Conservation (phyloP, 2,888 invertebrate genomes). For the Zeuzera pyrina region DNA sequence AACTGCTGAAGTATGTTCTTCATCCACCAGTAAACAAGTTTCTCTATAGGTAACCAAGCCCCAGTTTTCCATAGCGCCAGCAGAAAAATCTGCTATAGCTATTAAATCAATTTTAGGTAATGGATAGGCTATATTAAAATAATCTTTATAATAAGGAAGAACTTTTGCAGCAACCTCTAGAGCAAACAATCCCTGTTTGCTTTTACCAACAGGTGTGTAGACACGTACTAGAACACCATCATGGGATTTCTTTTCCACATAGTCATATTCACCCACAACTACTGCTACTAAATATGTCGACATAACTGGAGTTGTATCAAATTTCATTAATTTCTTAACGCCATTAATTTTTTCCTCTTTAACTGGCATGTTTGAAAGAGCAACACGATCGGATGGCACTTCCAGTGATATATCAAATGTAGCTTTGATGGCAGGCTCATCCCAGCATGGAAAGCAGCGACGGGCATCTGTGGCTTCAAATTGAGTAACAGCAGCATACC, state of each 20-base stretch:
- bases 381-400: slow-evolving; percentile 86
- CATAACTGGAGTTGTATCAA: slow-evolving; percentile 92
- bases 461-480: slow-evolving; percentile 94
- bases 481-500: slow-evolving; percentile 91
- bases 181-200: slow-evolving; percentile 93
- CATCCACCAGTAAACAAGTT: slow-evolving; percentile 91
- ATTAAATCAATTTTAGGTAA: slow-evolving; percentile 97
- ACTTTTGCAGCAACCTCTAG: slow-evolving; percentile 93
- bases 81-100: slow-evolving; percentile 95
- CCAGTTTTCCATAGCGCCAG: slow-evolving; percentile 99
- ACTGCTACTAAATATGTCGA: slow-evolving; percentile 96
- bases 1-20: slow-evolving; percentile 88
- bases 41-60: slow-evolving; percentile 95
- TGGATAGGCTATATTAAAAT: slow-evolving; percentile 95
- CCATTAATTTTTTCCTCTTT: slow-evolving; percentile 56
- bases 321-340: slow-evolving; percentile 75
- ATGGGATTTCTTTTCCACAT: slow-evolving; percentile 85
- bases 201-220: slow-evolving; percentile 91
- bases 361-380: slow-evolving; percentile 94
- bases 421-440: slow-evolving; percentile 96
- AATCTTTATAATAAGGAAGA: slow-evolving; percentile 94
- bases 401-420: slow-evolving; percentile 92
- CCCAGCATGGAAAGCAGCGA: slow-evolving; percentile 97
- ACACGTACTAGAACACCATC: slow-evolving; percentile 89
- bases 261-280: slow-evolving; percentile 96